Conservation (phyloP, 1,140 invertebrate species). For the Drosophila lacertosa region DNA sequence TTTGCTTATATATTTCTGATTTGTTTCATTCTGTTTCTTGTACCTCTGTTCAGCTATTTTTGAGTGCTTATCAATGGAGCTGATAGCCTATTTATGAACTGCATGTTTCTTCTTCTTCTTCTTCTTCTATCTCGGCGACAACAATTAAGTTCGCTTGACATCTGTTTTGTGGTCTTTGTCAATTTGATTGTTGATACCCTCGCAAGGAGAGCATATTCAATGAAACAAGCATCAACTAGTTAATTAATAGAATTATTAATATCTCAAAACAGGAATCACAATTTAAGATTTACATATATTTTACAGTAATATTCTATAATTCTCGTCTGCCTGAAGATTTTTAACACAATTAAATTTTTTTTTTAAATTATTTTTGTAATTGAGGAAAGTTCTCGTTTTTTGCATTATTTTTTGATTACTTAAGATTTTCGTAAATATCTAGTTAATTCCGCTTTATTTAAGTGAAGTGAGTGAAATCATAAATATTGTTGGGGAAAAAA, state of each 20-base stretch:
- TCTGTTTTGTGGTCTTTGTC: conserved; percentile 6
- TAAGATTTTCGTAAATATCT: too few species aligned
- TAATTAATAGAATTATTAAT: neutral
- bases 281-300: too few species aligned
- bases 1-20: too few species aligned
- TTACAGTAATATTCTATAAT: too few species aligned
- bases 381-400: neutral
- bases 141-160: neutral
- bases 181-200: conserved; percentile 1
- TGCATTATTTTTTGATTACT: too few species aligned
- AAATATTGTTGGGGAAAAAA: too few species aligned
- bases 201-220: neutral
- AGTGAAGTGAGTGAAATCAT: too few species aligned
- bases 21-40: neutral
- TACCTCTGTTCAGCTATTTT: neutral
- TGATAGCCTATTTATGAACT: conserved; percentile 16
- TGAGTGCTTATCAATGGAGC: conserved; percentile 22
- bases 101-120: too few species aligned
- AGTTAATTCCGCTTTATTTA: too few species aligned
- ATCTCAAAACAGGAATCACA: neutral
- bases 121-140: neutral
- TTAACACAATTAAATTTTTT: too few species aligned
- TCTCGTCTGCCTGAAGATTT: too few species aligned
- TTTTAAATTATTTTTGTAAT: neutral
- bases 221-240: neutral